phyloP scores from a whole-genome alignment of 1,140 invertebrate genomes.

The Sarcophaga peregrina region DNA sequence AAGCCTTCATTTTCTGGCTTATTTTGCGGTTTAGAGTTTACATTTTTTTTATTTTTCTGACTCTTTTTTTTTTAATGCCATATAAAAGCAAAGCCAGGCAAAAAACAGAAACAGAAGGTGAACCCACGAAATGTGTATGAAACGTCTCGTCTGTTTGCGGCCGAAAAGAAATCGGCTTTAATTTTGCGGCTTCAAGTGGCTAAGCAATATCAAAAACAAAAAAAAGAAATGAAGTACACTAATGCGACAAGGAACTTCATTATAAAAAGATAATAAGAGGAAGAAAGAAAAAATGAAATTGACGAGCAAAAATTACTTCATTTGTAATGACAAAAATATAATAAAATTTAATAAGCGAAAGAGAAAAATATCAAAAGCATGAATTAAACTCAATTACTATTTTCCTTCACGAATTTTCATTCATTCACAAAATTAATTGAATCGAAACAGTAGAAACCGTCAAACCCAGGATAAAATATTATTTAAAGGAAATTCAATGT shows the following conservation, averaged over 20 bases:
- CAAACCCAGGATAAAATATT: not conserved
- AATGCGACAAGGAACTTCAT: slow-evolving; percentile 24
- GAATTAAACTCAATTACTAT: not conserved
- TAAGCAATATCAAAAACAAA: not conserved
- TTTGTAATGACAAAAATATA: not conserved
- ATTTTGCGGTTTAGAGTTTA: slow-evolving; percentile 4
- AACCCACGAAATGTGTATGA: not conserved
- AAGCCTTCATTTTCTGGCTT: slow-evolving; percentile 31
- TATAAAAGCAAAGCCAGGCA: not conserved
- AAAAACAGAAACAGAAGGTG: not conserved
- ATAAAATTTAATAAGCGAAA: not conserved
- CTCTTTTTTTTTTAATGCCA: too few relatives aligned
- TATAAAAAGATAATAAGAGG: not conserved
- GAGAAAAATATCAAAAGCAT: not conserved
- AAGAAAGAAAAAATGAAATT: not conserved
- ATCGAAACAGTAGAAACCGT: not conserved
- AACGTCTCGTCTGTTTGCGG: not conserved
- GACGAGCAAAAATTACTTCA: not conserved
- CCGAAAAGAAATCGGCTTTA: slow-evolving; percentile 26
- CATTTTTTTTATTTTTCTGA: not conserved
- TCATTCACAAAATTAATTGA: slow-evolving; percentile 10
- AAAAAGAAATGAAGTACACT: not conserved
- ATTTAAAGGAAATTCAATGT: too few relatives aligned
- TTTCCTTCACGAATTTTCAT: not conserved
- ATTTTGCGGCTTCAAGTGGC: slow-evolving; percentile 33